These are phyloP conservation scores for Brachionus sp. DNA, from an alignment of 1,140 invertebrate genomes.

Conservation along the genomic window DNA sequence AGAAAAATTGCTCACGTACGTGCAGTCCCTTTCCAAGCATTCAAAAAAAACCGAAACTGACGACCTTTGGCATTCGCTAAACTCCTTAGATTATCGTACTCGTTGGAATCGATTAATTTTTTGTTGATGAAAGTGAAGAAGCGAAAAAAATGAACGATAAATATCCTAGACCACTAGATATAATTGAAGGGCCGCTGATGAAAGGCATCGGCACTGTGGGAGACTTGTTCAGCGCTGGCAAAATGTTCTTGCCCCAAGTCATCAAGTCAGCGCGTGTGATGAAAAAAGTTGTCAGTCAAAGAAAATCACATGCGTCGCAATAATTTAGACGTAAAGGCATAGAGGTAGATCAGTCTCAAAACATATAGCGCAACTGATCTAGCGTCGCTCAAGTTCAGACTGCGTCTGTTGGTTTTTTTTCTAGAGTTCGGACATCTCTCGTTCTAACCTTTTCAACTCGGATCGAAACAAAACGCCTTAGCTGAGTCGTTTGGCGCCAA, in stretches of 20 bases:
- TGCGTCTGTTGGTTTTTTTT: not conserved
- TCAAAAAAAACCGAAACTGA: slow-evolving; percentile 56
- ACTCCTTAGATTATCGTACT: slow-evolving; percentile 63
- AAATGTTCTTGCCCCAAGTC: slow-evolving; percentile 68
- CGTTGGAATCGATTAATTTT: slow-evolving; percentile 63
- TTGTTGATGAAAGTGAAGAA: slow-evolving; percentile 65
- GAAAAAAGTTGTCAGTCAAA: slow-evolving; percentile 66
- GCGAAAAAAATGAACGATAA: slow-evolving; percentile 55
- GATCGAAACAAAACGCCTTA: not conserved
- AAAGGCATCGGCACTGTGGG: slow-evolving; percentile 66
- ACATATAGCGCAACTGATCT: not conserved
- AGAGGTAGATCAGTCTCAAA: not conserved
- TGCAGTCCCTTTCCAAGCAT: slow-evolving; percentile 56
- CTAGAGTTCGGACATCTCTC: not conserved
- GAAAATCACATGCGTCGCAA: not conserved
- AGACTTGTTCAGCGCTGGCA: slow-evolving; percentile 66
- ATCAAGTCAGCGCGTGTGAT: slow-evolving; percentile 69
- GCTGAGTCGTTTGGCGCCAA: not conserved
- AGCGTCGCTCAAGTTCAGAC: not conserved
- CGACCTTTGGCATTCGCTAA: slow-evolving; percentile 60
- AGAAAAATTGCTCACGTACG: slow-evolving; percentile 63
- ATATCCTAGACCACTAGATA: slow-evolving; percentile 64
- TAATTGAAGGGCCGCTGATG: slow-evolving; percentile 69
- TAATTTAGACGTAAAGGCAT: not conserved
- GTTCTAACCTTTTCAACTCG: slow-evolving; percentile 6